phyloP scores from a whole-genome alignment of 2,797 vertebrate genomes.

The Gambusia yucatana region DNA sequence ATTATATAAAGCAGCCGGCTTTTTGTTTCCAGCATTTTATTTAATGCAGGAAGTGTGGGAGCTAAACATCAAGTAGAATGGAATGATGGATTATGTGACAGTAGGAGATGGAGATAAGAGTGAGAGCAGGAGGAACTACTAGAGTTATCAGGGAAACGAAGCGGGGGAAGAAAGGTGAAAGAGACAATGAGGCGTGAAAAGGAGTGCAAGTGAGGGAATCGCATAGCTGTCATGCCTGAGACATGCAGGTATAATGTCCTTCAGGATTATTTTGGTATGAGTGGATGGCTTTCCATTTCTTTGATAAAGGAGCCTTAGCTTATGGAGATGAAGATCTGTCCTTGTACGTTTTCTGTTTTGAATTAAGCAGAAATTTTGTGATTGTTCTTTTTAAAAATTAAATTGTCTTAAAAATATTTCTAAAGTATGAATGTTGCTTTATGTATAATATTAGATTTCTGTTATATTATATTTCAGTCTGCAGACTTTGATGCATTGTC shows the following conservation, averaged over 20 bases:
- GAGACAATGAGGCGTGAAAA: slow-evolving; percentile 51
- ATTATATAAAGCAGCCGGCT: slow-evolving; percentile 55
- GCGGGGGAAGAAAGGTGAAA: slow-evolving; percentile 35
- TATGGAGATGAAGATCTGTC: slow-evolving; percentile 40
- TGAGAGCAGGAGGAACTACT: slow-evolving; percentile 55
- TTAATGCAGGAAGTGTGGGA: slow-evolving; percentile 51
- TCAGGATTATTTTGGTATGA: slow-evolving; percentile 69
- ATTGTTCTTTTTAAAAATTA: background rate
- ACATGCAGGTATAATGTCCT: slow-evolving; percentile 56
- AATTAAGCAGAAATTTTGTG: slow-evolving; percentile 24
- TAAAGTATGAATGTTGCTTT: background rate
- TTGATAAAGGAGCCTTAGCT: slow-evolving; percentile 37
- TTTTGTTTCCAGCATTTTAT: slow-evolving; percentile 54
- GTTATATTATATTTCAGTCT: background rate
- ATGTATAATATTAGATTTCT: background rate
- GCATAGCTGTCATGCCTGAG: slow-evolving; percentile 69
- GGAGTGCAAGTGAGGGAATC: slow-evolving; percentile 34
- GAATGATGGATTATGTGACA: slow-evolving; percentile 64
- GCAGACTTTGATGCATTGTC: background rate
- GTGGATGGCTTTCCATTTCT: slow-evolving; percentile 48
- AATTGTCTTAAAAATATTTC: background rate
- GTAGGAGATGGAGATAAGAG: slow-evolving; percentile 62
- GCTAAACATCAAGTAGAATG: slow-evolving; percentile 34
- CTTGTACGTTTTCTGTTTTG: slow-evolving; percentile 45
- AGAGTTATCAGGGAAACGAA: slow-evolving; percentile 62